Evolutionary conservation across 2,888 invertebrate species (phyloP), one percentile per base, ranked within the genome.

Genomic region (Celastrina argiolus): DNA sequence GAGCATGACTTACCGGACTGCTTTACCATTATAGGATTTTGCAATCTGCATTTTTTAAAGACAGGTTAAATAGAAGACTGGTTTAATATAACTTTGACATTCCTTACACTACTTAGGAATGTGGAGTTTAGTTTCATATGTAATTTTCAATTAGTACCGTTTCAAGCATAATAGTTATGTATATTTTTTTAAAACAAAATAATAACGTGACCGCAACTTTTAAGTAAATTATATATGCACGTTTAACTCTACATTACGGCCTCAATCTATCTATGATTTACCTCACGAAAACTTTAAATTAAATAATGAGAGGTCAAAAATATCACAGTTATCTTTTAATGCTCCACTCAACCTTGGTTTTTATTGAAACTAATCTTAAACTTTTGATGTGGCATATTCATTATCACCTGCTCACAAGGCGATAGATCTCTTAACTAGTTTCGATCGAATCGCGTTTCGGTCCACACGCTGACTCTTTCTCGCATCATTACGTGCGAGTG

Each of bases 11-110:
- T 51, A 51, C 51, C 51, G 10, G 51, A 26, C 51, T 22, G 22
- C 51, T 14, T 12, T 22, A 16, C 51, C 51, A 51, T 51, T 51
- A 51, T 51, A 51, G 26, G 22, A 26, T 51, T 51, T 51, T 51
- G 51, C 51, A 22, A 22, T 51, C 51, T 51, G 51, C 51, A 51
- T 51, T 51, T 51, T 51, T 51, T 51, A 51, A 51, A 51, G 51
- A 51, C 51, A 51, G 51, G 51, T 51, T 51, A 51, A 51, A 51
- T 51, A 12, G 5, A 51, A 51, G 22, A 51, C 12, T 22, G 51
- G 51, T 51, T 51, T 51, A 51, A 51, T 51, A 51, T 51, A 51
- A 12, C 51, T 51, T 51, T 22, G 22, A 51, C 14, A 51, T 51
- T 51, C 51, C 22, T 51, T 5, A 26, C 14, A 2, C 10, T 36